phyloP scores from a whole-genome alignment of 2,888 invertebrate genomes.

The Lepas anatifera region DNA sequence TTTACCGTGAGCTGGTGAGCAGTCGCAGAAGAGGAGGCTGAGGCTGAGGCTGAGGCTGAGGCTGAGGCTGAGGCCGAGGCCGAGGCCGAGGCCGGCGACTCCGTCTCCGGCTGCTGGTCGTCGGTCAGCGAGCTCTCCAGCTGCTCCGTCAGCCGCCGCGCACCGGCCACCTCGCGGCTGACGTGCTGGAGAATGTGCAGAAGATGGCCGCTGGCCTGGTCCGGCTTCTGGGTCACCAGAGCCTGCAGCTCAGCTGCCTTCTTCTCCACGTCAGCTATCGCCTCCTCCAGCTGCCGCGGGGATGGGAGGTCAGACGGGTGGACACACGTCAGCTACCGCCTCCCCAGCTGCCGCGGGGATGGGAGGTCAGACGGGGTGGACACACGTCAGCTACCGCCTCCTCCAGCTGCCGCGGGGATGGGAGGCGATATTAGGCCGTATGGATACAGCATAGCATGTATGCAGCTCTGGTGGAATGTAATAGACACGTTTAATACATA shows the following conservation, averaged over 20 bases:
- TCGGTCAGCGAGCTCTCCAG: not conserved
- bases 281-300: not conserved
- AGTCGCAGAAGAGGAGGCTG: not conserved
- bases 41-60: no score
- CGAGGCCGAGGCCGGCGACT: no score
- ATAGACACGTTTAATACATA: no score
- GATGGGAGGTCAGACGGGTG: no score
- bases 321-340: constrained; percentile 1
- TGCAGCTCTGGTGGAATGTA: no score
- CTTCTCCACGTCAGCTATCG: constrained; percentile 11
- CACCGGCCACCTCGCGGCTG: constrained; percentile 7
- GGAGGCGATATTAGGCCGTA: no score
- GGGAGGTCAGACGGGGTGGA: no score
- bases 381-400: constrained; percentile 2
- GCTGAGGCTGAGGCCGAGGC: no score
- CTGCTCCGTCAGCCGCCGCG: not conserved
- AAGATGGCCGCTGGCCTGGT: constrained; percentile 3
- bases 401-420: not conserved
- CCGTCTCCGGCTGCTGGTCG: not conserved
- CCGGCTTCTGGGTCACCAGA: not conserved
- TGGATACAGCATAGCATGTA: no score
- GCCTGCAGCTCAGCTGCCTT: constrained; percentile 7
- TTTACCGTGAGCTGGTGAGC: not conserved
- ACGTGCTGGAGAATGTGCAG: constrained; percentile 2
- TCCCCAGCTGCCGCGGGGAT: not conserved